phyloP scores from a whole-genome alignment of 1,140 invertebrate genomes.

The Panonychus citri region DNA sequence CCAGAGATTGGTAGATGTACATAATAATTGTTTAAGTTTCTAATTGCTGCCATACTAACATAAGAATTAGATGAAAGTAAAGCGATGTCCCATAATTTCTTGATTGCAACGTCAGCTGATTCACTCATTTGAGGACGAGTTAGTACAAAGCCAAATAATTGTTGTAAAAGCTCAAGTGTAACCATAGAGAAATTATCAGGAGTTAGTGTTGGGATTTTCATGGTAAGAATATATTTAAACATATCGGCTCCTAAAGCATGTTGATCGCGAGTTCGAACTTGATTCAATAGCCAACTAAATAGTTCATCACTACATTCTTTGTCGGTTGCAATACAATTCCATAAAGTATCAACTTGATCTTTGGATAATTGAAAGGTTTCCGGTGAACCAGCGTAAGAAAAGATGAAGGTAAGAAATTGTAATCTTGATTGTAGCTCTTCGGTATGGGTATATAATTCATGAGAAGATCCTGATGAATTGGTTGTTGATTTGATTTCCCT shows the following conservation, averaged over 20 bases:
- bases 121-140: not conserved
- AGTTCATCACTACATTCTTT: constrained; percentile 62
- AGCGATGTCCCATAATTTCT: constrained; percentile 79
- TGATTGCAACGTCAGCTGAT: constrained; percentile 36
- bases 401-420: constrained; percentile 72
- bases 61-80: constrained; percentile 65
- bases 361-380: constrained; percentile 56
- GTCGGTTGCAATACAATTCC: constrained; percentile 65
- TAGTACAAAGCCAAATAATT: constrained; percentile 53
- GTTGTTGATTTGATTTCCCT: not conserved
- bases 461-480: not conserved
- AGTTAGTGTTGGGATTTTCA: constrained; percentile 61
- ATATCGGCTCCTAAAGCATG: constrained; percentile 61
- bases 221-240: constrained; percentile 58
- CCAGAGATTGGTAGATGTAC: constrained; percentile 33
- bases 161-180: constrained; percentile 65
- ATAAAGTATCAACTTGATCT: constrained; percentile 67
- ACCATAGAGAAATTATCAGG: constrained; percentile 76
- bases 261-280: constrained; percentile 43
- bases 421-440: constrained; percentile 69
- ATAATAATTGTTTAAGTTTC: constrained; percentile 75
- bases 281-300: constrained; percentile 68
- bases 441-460: constrained; percentile 43
- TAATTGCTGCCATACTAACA: constrained; percentile 76
- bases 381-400: constrained; percentile 65